Percentiles rank a stretch among this genome's conserved stretches.
These are phyloP conservation scores for Urocolius indicus DNA, from an alignment of 2,113 vertebrate species.

Conservation along the genomic window DNA sequence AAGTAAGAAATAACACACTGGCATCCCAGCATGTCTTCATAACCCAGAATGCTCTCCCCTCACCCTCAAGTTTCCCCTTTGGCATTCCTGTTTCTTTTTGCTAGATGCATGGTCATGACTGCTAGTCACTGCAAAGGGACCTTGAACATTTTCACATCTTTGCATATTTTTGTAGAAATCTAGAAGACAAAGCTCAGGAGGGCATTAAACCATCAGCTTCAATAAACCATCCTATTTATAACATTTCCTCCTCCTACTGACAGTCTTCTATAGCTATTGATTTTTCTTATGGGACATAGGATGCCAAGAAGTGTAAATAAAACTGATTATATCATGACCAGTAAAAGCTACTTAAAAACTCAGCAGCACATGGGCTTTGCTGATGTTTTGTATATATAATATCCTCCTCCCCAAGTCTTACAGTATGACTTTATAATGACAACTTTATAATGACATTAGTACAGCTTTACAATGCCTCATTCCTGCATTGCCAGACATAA, in stretches of 20 bases:
- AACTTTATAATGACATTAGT: not conserved
- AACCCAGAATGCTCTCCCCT: not conserved
- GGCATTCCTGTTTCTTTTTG: not conserved
- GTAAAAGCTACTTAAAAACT: not conserved
- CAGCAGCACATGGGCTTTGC: not conserved
- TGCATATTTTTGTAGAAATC: not conserved
- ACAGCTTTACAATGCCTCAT: conserved; percentile 45
- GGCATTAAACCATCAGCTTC: not conserved
- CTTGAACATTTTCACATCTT: not conserved
- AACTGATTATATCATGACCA: not conserved
- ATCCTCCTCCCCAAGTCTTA: not conserved
- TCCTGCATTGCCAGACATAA: not conserved
- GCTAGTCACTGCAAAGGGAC: not conserved
- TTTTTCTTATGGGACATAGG: not conserved
- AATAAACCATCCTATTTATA: not conserved
- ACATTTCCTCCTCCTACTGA: not conserved
- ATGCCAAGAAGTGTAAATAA: conserved; percentile 6
- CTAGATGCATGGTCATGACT: not conserved
- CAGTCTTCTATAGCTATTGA: not conserved
- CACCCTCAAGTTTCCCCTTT: not conserved
- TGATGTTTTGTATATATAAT: not conserved
- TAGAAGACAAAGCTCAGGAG: not conserved
- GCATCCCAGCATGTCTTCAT: not conserved
- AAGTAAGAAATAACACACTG: not conserved
- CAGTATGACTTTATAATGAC: not conserved